Conservation (phyloP, 1,140 invertebrate species). For the Cotesia glomerata region DNA sequence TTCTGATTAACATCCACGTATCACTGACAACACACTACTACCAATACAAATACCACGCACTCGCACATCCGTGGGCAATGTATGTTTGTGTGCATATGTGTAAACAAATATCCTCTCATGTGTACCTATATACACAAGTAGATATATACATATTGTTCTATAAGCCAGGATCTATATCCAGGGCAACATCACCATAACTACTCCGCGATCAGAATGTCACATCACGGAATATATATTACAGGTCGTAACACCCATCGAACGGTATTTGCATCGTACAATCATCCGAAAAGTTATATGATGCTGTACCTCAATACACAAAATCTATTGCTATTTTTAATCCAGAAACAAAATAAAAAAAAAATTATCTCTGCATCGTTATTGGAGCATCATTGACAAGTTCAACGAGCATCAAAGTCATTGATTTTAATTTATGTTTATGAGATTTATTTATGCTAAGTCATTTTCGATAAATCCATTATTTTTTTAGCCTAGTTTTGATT, state of each 20-base stretch:
- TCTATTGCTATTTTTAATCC: too few species aligned
- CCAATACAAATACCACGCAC: not conserved
- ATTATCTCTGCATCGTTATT: too few species aligned
- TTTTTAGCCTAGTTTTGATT: too few species aligned
- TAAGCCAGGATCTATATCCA: not conserved
- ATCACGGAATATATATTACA: constrained; percentile 6
- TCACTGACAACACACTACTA: constrained; percentile 27
- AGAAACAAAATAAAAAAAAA: too few species aligned
- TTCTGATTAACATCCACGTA: constrained; percentile 52
- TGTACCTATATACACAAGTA: too few species aligned
- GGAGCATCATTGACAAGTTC: too few species aligned
- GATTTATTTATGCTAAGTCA: too few species aligned
- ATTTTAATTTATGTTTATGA: not conserved
- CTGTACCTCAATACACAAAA: too few species aligned
- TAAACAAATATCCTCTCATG: not conserved
- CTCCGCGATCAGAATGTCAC: not conserved
- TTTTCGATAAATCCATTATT: not conserved
- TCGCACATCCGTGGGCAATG: not conserved
- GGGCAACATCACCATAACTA: constrained; percentile 35
- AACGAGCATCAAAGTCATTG: too few species aligned
- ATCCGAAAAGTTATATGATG: not conserved
- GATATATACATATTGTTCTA: too few species aligned
- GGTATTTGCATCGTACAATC: constrained; percentile 1
- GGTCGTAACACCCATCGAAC: not conserved
- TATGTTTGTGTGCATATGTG: not conserved